Evolutionary conservation across 2,888 invertebrate genomes (phyloP).

Genomic region (Lycaena phlaeas): DNA sequence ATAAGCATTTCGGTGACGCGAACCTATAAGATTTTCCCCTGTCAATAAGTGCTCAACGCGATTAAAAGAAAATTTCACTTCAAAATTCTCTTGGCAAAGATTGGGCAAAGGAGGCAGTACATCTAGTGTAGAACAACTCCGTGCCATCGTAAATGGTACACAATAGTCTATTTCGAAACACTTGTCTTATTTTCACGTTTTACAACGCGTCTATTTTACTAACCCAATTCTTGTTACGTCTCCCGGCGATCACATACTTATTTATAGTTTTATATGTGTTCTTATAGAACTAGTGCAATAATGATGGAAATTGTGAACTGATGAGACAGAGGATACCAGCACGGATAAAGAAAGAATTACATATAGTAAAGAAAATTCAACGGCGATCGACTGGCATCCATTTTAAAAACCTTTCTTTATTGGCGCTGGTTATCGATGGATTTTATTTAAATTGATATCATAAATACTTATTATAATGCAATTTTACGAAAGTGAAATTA

Average conservation of each 20-base stretch:
- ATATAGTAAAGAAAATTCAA: not conserved
- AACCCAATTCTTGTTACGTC: not conserved
- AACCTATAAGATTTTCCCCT: too few relatives aligned
- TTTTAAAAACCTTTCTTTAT: not conserved
- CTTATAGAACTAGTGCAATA: constrained; percentile 1
- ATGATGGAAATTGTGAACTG: not conserved
- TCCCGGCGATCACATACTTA: not conserved
- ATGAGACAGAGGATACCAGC: not conserved
- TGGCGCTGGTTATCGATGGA: not conserved
- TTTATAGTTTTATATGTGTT: not conserved
- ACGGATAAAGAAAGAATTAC: not conserved
- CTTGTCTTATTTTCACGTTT: not conserved
- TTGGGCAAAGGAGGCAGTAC: too few relatives aligned
- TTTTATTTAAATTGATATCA: constrained; percentile 2
- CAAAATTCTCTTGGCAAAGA: too few relatives aligned
- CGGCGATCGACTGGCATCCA: not conserved
- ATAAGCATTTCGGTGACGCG: too few relatives aligned
- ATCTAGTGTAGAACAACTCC: too few relatives aligned
- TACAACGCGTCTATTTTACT: not conserved
- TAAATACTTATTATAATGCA: constrained; percentile 1
- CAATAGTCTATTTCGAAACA: too few relatives aligned
- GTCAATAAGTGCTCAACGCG: too few relatives aligned
- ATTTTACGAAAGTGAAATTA: constrained; percentile 8
- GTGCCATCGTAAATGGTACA: too few relatives aligned
- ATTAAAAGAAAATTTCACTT: too few relatives aligned